A percentile compares a stretch with the other conserved stretches of the same genome.
phyloP scores from a whole-genome alignment of 2,113 vertebrate genomes.

The Merops nubicus region DNA sequence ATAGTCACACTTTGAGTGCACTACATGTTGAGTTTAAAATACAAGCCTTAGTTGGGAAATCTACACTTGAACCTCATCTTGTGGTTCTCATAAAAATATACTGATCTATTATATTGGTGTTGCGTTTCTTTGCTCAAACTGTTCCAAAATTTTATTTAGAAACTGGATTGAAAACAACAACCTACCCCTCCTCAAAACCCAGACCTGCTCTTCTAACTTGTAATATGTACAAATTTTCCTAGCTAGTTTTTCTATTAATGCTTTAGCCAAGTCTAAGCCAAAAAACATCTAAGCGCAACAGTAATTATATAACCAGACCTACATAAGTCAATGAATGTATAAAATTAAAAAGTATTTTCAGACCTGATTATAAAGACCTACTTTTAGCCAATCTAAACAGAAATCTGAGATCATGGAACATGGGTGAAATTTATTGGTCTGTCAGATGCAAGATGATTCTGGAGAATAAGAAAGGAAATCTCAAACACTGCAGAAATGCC shows the following conservation, averaged over 20 bases:
- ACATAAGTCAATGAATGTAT: not conserved
- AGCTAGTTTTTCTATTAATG: not conserved
- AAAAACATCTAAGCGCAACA: not conserved
- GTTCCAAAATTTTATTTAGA: not conserved
- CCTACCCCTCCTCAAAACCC: accelerated
- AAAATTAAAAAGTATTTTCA: not conserved
- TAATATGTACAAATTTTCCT: not conserved
- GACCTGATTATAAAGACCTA: not conserved
- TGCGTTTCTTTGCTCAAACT: not conserved
- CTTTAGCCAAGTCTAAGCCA: not conserved
- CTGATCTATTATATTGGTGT: not conserved
- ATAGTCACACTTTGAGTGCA: not conserved
- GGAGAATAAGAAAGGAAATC: not conserved
- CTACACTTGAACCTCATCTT: not conserved
- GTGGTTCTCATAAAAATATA: not conserved
- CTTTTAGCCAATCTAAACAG: not conserved
- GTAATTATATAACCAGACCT: not conserved
- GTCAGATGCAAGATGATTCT: not conserved
- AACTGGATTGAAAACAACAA: not conserved
- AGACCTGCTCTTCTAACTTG: not conserved
- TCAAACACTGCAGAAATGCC: not conserved
- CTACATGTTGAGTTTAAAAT: not conserved
- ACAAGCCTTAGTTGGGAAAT: not conserved
- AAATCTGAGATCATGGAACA: not conserved
- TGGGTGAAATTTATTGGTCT: not conserved